These are phyloP conservation scores for Larimichthys crocea DNA, from an alignment of 2,113 vertebrate genomes.

Conservation along the genomic window DNA sequence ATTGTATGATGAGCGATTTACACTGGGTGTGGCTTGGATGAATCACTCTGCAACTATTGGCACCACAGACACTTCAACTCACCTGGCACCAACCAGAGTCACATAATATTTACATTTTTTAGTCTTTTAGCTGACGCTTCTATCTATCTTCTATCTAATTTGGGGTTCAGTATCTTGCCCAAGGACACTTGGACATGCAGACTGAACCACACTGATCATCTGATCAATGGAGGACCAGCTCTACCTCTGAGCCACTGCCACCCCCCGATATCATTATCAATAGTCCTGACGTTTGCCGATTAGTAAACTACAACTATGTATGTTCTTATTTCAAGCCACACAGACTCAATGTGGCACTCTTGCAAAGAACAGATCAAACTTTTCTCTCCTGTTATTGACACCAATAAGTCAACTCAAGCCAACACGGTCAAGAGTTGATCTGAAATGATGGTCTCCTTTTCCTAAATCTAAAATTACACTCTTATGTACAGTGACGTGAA, in stretches of 20 bases:
- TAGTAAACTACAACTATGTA: neutral
- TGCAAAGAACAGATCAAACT: neutral
- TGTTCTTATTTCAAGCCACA: neutral
- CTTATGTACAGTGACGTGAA: no score
- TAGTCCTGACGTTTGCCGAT: neutral
- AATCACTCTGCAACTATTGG: slow-evolving; percentile 13
- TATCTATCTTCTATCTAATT: no score
- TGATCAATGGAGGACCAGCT: no score
- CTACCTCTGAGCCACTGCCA: no score
- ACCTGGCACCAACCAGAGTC: neutral
- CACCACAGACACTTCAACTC: neutral
- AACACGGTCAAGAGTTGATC: neutral
- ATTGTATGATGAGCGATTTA: neutral
- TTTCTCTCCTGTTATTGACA: neutral
- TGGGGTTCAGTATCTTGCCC: no score
- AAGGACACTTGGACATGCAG: no score
- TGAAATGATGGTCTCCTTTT: neutral
- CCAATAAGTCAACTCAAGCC: neutral
- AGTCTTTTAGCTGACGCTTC: no score
- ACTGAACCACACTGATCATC: no score
- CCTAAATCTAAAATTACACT: no score
- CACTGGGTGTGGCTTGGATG: neutral
- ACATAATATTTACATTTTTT: no score
- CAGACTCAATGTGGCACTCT: neutral
- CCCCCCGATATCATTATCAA: neutral